phyloP scores from a whole-genome alignment of 2,888 invertebrate genomes.

The Ectemnius continuus region DNA sequence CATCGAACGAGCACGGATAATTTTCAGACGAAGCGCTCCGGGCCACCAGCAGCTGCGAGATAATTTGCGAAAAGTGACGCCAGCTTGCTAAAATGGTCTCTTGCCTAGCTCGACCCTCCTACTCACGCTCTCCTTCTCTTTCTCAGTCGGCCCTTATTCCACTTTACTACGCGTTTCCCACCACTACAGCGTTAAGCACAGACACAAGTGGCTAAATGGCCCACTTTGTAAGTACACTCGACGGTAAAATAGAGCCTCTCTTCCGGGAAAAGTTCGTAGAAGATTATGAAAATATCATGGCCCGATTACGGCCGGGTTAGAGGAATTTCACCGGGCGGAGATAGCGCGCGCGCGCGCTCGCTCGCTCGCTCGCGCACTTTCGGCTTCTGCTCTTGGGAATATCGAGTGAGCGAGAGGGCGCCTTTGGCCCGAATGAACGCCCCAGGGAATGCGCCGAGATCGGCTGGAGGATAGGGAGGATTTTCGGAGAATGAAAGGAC shows the following conservation, averaged over 20 bases:
- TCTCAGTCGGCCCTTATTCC: constrained; percentile 8
- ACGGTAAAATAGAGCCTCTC: constrained; percentile 35
- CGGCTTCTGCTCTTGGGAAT: neutral
- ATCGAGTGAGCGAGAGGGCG: neutral
- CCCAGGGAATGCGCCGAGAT: neutral
- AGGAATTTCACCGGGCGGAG: constrained; percentile 22
- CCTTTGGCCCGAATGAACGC: constrained; percentile 1
- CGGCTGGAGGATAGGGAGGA: neutral
- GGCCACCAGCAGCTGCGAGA: constrained; percentile 48
- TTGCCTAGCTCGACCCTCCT: constrained; percentile 17
- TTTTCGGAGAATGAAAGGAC: neutral
- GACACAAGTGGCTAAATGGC: constrained; percentile 45
- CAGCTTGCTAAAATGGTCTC: constrained; percentile 44
- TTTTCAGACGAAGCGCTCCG: constrained; percentile 58
- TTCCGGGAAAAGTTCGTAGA: constrained; percentile 24
- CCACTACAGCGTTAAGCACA: constrained; percentile 7
- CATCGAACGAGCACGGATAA: constrained; percentile 57
- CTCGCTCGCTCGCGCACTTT: too few relatives aligned
- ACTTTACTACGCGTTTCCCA: constrained; percentile 6
- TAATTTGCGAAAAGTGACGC: constrained; percentile 67
- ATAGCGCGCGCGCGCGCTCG: neutral
- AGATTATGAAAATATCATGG: constrained; percentile 49
- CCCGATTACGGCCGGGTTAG: constrained; percentile 37
- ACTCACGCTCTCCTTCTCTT: constrained; percentile 18
- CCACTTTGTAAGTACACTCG: constrained; percentile 44